Percentiles rank a stretch among this genome's conserved stretches.
These are phyloP conservation scores for Apis cerana DNA, from an alignment of 1,140 invertebrate species.

Conservation along the genomic window DNA sequence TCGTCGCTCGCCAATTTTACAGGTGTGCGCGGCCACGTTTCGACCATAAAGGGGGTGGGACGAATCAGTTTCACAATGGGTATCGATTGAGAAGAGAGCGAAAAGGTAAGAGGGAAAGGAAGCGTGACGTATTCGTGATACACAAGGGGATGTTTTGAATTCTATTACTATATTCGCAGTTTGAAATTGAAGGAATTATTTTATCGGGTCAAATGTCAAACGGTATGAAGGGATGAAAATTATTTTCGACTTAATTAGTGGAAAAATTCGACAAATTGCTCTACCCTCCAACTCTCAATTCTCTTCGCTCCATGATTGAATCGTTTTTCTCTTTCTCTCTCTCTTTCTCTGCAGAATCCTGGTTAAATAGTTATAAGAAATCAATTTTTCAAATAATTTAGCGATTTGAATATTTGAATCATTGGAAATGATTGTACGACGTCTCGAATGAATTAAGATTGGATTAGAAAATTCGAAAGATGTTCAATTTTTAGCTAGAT, in stretches of 20 bases:
- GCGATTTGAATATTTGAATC: too few relatives aligned
- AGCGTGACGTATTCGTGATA: conserved; percentile 8
- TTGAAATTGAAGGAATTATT: conserved; percentile 28
- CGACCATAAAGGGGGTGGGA: background rate
- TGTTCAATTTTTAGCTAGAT: too few relatives aligned
- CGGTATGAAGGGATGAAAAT: background rate
- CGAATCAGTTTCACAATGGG: background rate
- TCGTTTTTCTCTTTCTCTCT: background rate
- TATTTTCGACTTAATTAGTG: conserved; percentile 34
- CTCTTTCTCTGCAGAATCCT: too few relatives aligned
- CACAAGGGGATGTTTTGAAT: conserved; percentile 19
- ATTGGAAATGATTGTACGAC: too few relatives aligned
- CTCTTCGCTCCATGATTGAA: too few relatives aligned
- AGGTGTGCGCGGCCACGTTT: background rate
- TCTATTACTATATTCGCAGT: background rate
- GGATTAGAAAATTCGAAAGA: too few relatives aligned
- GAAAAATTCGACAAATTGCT: conserved; percentile 15
- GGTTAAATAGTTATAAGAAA: too few relatives aligned
- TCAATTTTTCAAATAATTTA: too few relatives aligned
- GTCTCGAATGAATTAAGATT: too few relatives aligned
- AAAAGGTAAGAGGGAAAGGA: background rate
- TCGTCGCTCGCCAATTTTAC: conserved; percentile 11
- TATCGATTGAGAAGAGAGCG: conserved; percentile 23
- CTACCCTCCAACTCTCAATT: background rate
- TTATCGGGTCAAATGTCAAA: conserved; percentile 20